Conservation (phyloP, 2,797 vertebrate genomes). For the Fistularia commersonii region DNA sequence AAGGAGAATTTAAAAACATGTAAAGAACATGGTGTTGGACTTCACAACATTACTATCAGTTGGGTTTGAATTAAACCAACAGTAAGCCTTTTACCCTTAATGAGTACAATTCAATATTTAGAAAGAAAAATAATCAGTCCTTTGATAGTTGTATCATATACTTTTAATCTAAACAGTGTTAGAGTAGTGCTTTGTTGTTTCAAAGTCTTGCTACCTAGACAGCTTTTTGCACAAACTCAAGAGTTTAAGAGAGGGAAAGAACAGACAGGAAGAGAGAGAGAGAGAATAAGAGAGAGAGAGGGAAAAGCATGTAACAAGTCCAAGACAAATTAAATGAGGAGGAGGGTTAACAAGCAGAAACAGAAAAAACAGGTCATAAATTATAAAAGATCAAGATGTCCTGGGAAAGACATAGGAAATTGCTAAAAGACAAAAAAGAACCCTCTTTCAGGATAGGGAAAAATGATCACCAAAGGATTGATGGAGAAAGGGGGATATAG, state of each 20-base stretch:
- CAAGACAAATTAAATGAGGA: slow-evolving; percentile 10
- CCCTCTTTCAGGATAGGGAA: neutral
- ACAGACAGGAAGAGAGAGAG: slow-evolving; percentile 2
- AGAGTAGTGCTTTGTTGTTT: no score
- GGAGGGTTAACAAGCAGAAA: slow-evolving; percentile 8
- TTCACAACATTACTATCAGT: no score
- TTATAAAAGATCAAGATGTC: slow-evolving; percentile 7
- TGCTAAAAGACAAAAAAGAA: neutral
- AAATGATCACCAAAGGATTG: slow-evolving; percentile 5
- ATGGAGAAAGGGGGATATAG: slow-evolving; percentile 7
- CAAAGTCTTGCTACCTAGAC: no score
- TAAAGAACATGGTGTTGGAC: no score
- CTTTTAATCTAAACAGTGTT: no score
- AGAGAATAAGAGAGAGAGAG: neutral
- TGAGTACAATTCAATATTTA: no score
- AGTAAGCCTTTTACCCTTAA: no score
- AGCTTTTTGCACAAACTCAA: no score
- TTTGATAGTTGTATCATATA: no score
- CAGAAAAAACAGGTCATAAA: slow-evolving; percentile 8
- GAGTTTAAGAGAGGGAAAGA: neutral
- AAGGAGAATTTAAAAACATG: no score
- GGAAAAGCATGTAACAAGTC: neutral
- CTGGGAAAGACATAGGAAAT: slow-evolving; percentile 3
- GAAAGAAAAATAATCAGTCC: no score
- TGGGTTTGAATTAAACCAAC: no score